Evolutionary conservation across 2,797 vertebrate genomes (phyloP).

Genomic region (Falco columbarius): DNA sequence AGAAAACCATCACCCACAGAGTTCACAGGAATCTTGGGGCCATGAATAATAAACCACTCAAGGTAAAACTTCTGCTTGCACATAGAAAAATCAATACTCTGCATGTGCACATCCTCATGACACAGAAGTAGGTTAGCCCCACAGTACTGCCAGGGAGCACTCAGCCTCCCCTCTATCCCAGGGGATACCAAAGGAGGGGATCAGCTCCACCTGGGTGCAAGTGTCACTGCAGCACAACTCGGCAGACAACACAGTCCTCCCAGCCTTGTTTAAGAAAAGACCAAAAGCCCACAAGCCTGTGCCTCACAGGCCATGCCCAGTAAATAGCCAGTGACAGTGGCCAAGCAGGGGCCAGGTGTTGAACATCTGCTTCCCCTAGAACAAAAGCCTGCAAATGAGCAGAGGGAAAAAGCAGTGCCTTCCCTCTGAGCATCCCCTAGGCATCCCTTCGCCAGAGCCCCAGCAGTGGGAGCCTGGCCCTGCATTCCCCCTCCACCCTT

Average conservation of each 20-base stretch:
- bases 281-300: neutral
- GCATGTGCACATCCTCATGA: neutral
- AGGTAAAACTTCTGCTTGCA: neutral
- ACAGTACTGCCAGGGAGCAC: neutral
- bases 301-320: neutral
- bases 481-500: neutral
- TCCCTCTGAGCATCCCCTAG: neutral
- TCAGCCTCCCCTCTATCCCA: neutral
- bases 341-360: neutral
- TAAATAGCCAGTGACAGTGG: accelerated
- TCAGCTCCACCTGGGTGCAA: neutral
- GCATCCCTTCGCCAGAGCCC: neutral
- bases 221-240: neutral
- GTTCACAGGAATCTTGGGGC: neutral
- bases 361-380: neutral
- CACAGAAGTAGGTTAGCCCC: neutral
- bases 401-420: neutral
- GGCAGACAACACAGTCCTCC: neutral
- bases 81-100: neutral
- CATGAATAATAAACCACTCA: neutral
- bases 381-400: neutral
- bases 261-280: neutral
- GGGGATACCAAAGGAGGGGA: neutral
- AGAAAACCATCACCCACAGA: neutral
- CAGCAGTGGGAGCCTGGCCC: neutral